A percentile compares a stretch with the other conserved stretches of the same genome.
phyloP scores from a whole-genome alignment of 2,888 invertebrate species.

The Rhaphigaster nebulosa region DNA sequence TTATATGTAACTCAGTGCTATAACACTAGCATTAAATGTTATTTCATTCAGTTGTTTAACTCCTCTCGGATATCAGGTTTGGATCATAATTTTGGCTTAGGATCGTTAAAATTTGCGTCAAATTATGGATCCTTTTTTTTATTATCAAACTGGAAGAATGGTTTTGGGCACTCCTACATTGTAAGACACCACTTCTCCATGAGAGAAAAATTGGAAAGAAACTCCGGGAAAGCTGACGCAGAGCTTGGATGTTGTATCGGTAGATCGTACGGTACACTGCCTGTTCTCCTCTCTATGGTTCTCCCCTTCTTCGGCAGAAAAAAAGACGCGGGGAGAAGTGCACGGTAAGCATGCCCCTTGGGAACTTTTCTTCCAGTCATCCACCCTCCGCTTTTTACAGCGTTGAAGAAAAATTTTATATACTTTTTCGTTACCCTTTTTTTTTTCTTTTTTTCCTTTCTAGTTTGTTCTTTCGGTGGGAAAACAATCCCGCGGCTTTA shows the following conservation, averaged over 20 bases:
- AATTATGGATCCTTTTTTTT: no score
- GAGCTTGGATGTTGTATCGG: neutral
- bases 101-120: no score
- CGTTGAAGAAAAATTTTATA: conserved; percentile 13
- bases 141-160: no score
- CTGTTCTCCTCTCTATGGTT: neutral
- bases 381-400: neutral
- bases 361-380: neutral
- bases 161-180: neutral
- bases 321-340: neutral
- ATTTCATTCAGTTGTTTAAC: no score
- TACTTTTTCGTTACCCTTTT: neutral
- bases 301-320: neutral
- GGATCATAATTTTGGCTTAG: no score
- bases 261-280: neutral
- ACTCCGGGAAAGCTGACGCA: neutral
- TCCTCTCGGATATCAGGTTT: no score
- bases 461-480: conserved; percentile 14
- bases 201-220: neutral
- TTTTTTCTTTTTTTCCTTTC: neutral
- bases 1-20: no score
- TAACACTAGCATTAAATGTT: no score
- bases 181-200: neutral
- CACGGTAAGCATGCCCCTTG: conserved; percentile 17
- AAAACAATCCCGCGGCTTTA: conserved; percentile 7